Percentiles rank a stretch among this genome's conserved stretches.
Evolutionary conservation across 2,797 vertebrate species (phyloP).

Genomic region (Brachymystax lenok): DNA sequence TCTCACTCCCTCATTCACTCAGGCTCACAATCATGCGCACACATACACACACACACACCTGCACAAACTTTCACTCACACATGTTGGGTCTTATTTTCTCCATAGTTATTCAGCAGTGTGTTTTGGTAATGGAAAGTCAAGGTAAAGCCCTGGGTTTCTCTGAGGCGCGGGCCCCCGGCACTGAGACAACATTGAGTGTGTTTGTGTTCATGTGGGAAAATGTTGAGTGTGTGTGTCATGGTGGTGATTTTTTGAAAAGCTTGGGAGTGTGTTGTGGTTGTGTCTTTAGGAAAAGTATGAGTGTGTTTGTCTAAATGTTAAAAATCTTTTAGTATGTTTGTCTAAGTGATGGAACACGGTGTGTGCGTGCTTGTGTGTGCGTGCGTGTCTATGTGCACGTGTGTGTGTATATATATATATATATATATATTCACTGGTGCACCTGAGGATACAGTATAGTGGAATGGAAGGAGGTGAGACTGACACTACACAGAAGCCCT

Average conservation of each 20-base stretch:
- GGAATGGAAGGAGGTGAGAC: constrained; percentile 55
- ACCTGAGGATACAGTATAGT: constrained; percentile 59
- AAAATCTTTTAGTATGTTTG: constrained; percentile 69
- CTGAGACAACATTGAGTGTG: constrained; percentile 45
- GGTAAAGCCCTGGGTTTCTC: constrained; percentile 46
- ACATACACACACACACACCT: constrained; percentile 29
- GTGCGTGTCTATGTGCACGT: too few species aligned
- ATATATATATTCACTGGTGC: constrained; percentile 27
- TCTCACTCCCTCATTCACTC: constrained; percentile 30
- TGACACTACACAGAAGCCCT: constrained; percentile 61
- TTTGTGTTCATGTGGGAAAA: constrained; percentile 30
- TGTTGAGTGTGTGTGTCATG: constrained; percentile 27
- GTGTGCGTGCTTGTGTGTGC: neutral
- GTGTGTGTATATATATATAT: too few species aligned
- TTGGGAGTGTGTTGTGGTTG: constrained; percentile 17
- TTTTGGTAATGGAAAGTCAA: constrained; percentile 71
- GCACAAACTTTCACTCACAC: constrained; percentile 34
- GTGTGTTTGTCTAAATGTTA: constrained; percentile 20
- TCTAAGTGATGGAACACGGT: constrained; percentile 39
- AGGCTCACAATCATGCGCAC: constrained; percentile 28
- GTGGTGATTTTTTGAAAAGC: neutral
- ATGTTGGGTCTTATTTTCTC: constrained; percentile 39
- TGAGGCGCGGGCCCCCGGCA: constrained; percentile 23
- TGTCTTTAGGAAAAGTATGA: constrained; percentile 4
- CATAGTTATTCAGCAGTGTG: constrained; percentile 51